A percentile compares a stretch with the other conserved stretches of the same genome.
Evolutionary conservation across 2,113 vertebrate species (phyloP).

Genomic region (Micronycteris hirsuta): DNA sequence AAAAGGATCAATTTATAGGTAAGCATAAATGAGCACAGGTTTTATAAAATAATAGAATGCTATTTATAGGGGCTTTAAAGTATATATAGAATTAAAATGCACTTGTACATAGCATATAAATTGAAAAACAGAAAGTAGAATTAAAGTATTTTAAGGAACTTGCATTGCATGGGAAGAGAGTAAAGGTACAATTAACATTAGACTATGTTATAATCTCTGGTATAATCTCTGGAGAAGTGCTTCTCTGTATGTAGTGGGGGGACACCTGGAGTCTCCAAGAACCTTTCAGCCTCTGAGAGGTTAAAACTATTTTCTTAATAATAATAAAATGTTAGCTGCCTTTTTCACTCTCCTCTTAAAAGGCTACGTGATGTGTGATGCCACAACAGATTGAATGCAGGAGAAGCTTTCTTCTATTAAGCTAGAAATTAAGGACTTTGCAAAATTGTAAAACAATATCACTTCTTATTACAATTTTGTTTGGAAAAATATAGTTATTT

Average conservation of each 20-base stretch:
- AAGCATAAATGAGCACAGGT: not conserved
- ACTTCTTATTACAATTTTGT: not conserved
- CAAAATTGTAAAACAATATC: not conserved
- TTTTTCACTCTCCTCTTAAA: not conserved
- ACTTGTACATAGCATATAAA: not conserved
- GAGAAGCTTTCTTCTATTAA: not conserved
- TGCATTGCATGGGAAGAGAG: not conserved
- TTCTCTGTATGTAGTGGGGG: not conserved
- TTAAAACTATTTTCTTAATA: not conserved
- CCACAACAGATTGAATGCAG: not conserved
- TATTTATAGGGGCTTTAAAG: not conserved
- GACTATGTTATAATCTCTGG: not conserved
- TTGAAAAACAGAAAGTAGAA: not conserved
- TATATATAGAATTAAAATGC: not conserved
- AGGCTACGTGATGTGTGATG: not conserved
- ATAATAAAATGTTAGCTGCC: not conserved
- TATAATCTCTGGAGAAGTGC: not conserved
- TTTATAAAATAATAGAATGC: not conserved
- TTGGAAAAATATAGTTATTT: conserved; percentile 30
- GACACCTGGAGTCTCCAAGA: not conserved
- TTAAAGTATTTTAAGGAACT: not conserved
- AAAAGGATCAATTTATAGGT: not conserved
- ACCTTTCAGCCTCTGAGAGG: not conserved
- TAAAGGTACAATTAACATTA: not conserved
- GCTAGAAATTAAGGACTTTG: not conserved